Conservation (phyloP, 2,797 vertebrate genomes). For the Ficedula albicollis region DNA sequence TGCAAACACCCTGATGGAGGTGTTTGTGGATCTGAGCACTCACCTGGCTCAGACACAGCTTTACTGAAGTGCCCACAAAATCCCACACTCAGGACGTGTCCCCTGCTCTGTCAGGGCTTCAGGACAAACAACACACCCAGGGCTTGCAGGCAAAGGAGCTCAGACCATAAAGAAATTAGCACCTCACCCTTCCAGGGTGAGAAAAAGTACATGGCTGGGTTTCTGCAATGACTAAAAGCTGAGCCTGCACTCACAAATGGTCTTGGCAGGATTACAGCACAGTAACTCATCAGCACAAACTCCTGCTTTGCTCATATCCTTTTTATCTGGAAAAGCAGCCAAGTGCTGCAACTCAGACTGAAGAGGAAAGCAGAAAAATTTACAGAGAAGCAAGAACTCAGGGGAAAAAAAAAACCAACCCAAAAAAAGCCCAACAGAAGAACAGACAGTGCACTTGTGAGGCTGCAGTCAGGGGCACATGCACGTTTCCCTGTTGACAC, state of each 20-base stretch:
- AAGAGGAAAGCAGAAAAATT: not conserved
- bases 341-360: not conserved
- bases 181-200: not conserved
- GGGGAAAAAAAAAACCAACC: not conserved
- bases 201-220: rapidly evolving
- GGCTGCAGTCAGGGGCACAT: not conserved
- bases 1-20: not conserved
- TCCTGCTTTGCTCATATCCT: not conserved
- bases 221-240: not conserved
- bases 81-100: rapidly evolving
- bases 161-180: not conserved
- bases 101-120: not conserved
- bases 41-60: not conserved
- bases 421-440: not conserved
- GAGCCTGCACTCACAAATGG: not conserved
- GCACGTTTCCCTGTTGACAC: not conserved
- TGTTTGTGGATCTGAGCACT: not conserved
- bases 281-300: rapidly evolving
- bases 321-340: not conserved
- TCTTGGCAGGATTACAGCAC: not conserved
- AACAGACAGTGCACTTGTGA: rapidly evolving
- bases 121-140: not conserved
- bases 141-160: not conserved
- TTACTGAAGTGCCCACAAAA: not conserved
- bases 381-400: not conserved